These are phyloP conservation scores for Lepidotrigona ventralis DNA, from an alignment of 1,140 invertebrate genomes.

Conservation along the genomic window DNA sequence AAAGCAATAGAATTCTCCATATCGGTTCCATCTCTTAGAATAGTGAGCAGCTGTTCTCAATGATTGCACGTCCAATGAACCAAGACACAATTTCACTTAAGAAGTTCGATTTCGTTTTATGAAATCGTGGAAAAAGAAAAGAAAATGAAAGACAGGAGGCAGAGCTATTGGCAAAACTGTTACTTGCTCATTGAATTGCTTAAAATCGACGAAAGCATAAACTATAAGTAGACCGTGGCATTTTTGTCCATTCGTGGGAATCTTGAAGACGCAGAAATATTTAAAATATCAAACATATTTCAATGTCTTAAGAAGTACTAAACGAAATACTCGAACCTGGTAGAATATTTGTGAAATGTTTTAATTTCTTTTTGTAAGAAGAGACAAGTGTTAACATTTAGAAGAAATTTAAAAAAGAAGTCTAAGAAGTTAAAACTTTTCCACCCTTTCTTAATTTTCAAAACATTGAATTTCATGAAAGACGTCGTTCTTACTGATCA, in stretches of 20 bases:
- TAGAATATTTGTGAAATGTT: not conserved
- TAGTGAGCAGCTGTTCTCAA: slow-evolving; percentile 29
- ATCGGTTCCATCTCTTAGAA: slow-evolving; percentile 36
- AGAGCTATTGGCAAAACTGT: not conserved
- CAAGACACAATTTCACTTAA: slow-evolving; percentile 49
- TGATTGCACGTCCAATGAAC: slow-evolving; percentile 48
- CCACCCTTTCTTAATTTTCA: not conserved
- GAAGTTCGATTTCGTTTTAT: slow-evolving; percentile 26
- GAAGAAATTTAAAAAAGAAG: no score
- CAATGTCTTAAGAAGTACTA: no score
- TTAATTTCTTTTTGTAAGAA: not conserved
- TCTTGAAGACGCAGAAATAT: no score
- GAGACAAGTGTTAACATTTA: not conserved
- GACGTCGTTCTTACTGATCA: no score
- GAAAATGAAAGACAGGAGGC: not conserved
- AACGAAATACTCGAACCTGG: not conserved
- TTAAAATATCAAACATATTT: no score
- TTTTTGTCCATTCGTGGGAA: no score
- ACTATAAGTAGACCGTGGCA: not conserved
- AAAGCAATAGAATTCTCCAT: slow-evolving; percentile 42
- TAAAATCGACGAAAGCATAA: slow-evolving; percentile 16
- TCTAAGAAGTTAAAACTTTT: not conserved
- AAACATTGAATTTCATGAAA: not conserved
- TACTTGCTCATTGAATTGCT: not conserved
- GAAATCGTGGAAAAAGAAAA: not conserved